These are phyloP conservation scores for Tichodroma muraria DNA, from an alignment of 2,113 vertebrate species.

Conservation along the genomic window DNA sequence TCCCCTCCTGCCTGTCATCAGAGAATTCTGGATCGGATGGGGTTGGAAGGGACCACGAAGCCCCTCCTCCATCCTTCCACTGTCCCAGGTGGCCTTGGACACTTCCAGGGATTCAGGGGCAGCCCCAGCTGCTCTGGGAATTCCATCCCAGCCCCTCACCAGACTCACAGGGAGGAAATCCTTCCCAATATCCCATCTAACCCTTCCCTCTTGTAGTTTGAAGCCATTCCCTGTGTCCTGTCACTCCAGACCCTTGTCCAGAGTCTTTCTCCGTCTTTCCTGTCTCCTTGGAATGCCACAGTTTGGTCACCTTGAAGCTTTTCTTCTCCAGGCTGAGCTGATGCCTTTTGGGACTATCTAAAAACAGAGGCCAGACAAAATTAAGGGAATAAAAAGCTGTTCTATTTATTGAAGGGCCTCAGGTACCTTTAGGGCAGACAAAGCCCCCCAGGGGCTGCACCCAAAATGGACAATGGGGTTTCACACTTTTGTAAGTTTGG, in stretches of 20 bases:
- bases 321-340: background rate
- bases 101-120: background rate
- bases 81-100: background rate
- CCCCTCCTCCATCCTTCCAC: background rate
- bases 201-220: too few relatives aligned
- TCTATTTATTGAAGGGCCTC: background rate
- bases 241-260: background rate
- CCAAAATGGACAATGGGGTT: background rate
- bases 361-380: background rate
- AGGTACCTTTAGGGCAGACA: background rate
- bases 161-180: background rate
- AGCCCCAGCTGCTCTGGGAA: background rate
- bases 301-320: fast-evolving
- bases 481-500: background rate
- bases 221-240: background rate
- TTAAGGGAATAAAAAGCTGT: background rate
- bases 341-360: too few relatives aligned
- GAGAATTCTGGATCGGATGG: background rate
- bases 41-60: background rate
- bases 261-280: background rate
- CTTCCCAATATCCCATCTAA: fast-evolving
- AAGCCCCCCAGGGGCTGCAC: too few relatives aligned
- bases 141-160: background rate
- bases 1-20: background rate
- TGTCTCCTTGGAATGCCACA: background rate